Base-by-base conservation (phyloP, 1,140 invertebrate genomes). In the Panagrolaimus sp. region DNA sequence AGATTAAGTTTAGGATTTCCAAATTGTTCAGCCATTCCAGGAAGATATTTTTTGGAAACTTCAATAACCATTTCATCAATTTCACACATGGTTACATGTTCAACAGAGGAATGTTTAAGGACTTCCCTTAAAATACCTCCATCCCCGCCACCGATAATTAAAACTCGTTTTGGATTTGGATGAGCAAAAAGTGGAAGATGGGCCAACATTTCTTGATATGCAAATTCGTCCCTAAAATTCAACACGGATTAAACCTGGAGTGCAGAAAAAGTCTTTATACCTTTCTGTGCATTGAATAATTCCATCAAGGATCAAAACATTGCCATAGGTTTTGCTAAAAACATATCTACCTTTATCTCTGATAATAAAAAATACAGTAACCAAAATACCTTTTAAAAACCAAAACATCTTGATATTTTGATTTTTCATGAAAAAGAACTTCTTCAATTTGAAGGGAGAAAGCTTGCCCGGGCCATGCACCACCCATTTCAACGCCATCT, bases 201-300 rank as follows among this genome's bases (percentile, higher is more conserved):
- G 2, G 93, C 88, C 72, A 98, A 92, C 94, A 97, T 97, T 87
- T 98, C 96, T 85, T 97, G 94, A 84, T 97, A 98, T 0, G 93
- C 28, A 14, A 28, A 21, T 58, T 58, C 52, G 7, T 38, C 32
- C 32, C 32, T n/a, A n/a, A n/a, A n/a, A n/a, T n/a, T n/a, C n/a
- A n/a, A n/a, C n/a, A n/a, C n/a, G n/a, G n/a, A n/a, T n/a, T n/a
- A n/a, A n/a, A n/a, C 44, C 15, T 93, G 96, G 95, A 87, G 97
- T 94, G 85, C 98, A 95, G 84, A 98, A 99, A 0, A 93, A 89
- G 84, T 93, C 96, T 85, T 98, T 96, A 88, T 99, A 96, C 72
- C 88, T 88, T 83, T 98, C 91, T 2, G 94, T 94, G 76, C 92
- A 95, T 83, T 99, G 96, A 77, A 98, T 96, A 7, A 96, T 91